Conservation (phyloP, 2,888 invertebrate genomes). For the Mylabris sibirica region DNA sequence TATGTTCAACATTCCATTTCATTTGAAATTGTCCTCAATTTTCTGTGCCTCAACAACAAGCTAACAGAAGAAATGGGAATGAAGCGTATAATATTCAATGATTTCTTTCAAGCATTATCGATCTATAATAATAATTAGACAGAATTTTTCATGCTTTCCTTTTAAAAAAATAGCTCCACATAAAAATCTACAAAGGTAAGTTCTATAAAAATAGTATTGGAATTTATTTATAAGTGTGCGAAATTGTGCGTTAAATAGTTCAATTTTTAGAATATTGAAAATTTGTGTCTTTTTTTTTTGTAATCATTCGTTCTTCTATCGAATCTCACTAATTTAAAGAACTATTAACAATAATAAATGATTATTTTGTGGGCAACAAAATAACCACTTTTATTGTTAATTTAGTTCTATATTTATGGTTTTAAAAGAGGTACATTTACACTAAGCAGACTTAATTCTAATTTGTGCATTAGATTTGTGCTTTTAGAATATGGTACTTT, state of each 20-base stretch:
- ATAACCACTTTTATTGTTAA: neutral
- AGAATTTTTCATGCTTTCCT: neutral
- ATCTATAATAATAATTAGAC: neutral
- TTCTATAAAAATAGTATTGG: constrained; percentile 31
- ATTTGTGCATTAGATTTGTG: constrained; percentile 34
- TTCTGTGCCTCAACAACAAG: neutral
- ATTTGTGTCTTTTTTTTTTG: neutral
- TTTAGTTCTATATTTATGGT: no score
- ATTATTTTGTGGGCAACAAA: neutral
- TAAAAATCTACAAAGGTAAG: constrained; percentile 28
- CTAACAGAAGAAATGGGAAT: constrained; percentile 1
- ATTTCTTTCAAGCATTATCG: neutral
- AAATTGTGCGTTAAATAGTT: constrained; percentile 32
- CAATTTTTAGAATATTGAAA: constrained; percentile 28
- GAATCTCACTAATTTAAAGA: neutral
- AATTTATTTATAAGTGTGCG: constrained; percentile 21
- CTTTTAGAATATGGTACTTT: constrained; percentile 34
- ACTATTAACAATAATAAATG: neutral
- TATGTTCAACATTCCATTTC: neutral
- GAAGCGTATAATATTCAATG: neutral
- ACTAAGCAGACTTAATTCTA: constrained; percentile 15
- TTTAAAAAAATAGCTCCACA: constrained; percentile 17
- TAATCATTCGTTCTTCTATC: neutral
- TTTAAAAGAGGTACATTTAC: neutral
- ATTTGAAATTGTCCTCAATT: neutral